Evolutionary conservation across 2,888 invertebrate species (phyloP), one percentile per base, ranked within the genome.

Genomic region (Chorisops tibialis): DNA sequence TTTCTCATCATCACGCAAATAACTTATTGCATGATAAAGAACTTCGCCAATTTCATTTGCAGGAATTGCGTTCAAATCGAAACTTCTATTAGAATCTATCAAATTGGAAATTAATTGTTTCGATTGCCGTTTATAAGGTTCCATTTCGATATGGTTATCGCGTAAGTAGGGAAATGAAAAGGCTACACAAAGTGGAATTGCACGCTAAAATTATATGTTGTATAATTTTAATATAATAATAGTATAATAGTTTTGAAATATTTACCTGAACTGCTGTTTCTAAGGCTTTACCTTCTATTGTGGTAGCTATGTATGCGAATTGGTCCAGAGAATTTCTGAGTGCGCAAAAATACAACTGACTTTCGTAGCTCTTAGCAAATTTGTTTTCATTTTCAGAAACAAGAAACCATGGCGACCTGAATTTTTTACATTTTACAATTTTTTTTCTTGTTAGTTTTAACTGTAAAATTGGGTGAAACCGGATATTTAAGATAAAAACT

Each of bases 1-100:
- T 12, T 52, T 48, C n/a, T 39, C n/a, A 11, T 35, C 14, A 24
- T 61, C 61, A 52, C 61, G 54, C 12, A 48, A 35, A 39, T 52
- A 35, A 19, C 22, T 22, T 6, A 18, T n/a, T n/a, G 54, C 5
- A 48, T 47, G 4, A 24, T 61, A 61, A 14, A 61, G 18, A 2
- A 54, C 47, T 39, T 54, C 38, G 52, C 61, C 52, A 39, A 38
- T 16, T 38, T 24, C 37, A 14, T 48, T 18, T 16, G 2, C 4
- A 3, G 14, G 4, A 11, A 14, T 3, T 16, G 22, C 7, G 4
- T 22, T 19, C 12, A 39, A 21, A n/a, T 35, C 39, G 19, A 35
- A 11, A 30, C 38, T 22, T 11, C 37, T 4, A 12, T 48, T 47
- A 14, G 4, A 21, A 14, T n/a, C 14, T 2, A 38, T 35, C 37